phyloP scores from a whole-genome alignment of 64 coral and sea anemone genomes.

The Actinia tenebrosa region DNA sequence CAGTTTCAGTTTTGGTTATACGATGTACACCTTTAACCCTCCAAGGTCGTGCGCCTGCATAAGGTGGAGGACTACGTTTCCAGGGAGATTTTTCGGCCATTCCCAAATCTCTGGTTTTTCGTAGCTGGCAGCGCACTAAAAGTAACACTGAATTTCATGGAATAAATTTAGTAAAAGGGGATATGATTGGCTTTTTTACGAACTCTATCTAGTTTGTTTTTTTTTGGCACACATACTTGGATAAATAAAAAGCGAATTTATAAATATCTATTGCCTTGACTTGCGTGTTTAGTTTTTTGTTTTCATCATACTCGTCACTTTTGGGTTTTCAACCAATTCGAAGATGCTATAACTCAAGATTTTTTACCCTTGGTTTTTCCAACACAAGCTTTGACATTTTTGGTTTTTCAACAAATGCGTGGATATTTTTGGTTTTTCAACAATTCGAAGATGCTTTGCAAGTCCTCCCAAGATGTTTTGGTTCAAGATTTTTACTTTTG shows the following conservation, averaged over 20 bases:
- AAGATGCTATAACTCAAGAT: background rate
- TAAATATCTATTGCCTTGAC: too few relatives aligned
- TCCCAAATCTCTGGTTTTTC: background rate
- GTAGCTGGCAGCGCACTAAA: conserved; percentile 1
- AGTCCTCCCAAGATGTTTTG: too few relatives aligned
- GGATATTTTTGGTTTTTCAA: background rate
- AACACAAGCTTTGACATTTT: too few relatives aligned
- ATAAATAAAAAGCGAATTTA: too few relatives aligned
- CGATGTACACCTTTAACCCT: background rate
- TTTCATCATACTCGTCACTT: too few relatives aligned
- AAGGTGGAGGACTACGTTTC: conserved; percentile 7
- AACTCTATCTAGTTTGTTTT: background rate
- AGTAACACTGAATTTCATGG: background rate
- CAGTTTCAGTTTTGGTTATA: too few relatives aligned
- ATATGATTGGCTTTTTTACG: background rate
- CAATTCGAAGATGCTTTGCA: background rate
- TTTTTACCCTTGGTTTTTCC: too few relatives aligned
- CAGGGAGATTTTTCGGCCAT: background rate
- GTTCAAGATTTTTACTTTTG: too few relatives aligned
- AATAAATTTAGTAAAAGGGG: background rate
- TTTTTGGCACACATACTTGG: background rate
- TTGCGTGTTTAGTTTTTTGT: too few relatives aligned
- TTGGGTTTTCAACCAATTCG: background rate
- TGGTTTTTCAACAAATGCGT: too few relatives aligned
- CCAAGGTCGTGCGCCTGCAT: conserved; percentile 1